Conservation (phyloP, 2,888 invertebrate genomes). For the Venusia cambrica region DNA sequence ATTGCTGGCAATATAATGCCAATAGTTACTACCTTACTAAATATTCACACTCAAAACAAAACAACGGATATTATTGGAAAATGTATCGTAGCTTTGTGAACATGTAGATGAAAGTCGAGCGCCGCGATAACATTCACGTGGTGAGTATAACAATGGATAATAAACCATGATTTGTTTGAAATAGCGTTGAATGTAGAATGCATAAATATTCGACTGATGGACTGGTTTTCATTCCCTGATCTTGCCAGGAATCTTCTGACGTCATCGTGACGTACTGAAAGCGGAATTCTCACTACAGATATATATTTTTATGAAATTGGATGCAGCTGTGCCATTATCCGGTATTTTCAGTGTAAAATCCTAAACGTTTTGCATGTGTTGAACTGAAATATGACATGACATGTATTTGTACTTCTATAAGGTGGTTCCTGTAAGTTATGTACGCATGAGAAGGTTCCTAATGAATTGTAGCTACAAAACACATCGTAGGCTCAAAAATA, state of each 20-base stretch:
- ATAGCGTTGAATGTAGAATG: conserved; percentile 8
- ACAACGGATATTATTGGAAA: conserved; percentile 9
- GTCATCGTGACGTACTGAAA: conserved; percentile 24
- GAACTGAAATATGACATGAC: too few relatives aligned
- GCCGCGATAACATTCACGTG: background rate
- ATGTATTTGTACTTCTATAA: too few relatives aligned
- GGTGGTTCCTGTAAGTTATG: too few relatives aligned
- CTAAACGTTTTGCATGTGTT: too few relatives aligned
- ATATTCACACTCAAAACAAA: conserved; percentile 12
- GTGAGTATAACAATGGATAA: conserved; percentile 10
- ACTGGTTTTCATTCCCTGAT: conserved; percentile 14
- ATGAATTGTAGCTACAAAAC: too few relatives aligned
- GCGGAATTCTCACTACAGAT: conserved; percentile 17
- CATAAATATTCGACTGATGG: conserved; percentile 1
- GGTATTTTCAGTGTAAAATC: conserved; percentile 1
- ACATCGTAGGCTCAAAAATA: too few relatives aligned
- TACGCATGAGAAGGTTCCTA: too few relatives aligned
- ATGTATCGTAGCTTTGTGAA: conserved; percentile 5
- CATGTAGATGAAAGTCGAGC: conserved; percentile 7
- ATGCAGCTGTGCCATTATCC: conserved; percentile 19
- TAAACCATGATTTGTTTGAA: conserved; percentile 2
- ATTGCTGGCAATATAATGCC: conserved; percentile 34
- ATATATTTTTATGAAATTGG: conserved; percentile 14
- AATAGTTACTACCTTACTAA: conserved; percentile 17
- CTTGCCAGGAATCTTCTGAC: conserved; percentile 27